Conservation (phyloP, 2,797 vertebrate species). For the Chrysolophus pictus region DNA sequence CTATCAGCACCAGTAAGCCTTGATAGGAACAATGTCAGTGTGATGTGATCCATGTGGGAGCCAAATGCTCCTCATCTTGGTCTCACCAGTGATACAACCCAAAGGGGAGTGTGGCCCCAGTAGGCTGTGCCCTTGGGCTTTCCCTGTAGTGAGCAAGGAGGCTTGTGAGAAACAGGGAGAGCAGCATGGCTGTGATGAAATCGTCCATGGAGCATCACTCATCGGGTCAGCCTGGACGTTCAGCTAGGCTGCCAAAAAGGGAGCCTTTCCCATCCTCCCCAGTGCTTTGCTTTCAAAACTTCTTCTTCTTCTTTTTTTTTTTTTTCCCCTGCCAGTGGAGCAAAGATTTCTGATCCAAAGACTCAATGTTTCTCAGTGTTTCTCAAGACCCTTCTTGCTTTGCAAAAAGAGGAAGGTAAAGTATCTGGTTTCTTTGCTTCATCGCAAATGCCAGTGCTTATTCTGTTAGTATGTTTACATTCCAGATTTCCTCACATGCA, state of each 20-base stretch:
- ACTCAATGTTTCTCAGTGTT: not conserved
- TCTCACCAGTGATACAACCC: not conserved
- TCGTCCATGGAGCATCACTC: not conserved
- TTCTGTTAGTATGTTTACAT: slow-evolving; percentile 21
- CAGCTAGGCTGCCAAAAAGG: not conserved
- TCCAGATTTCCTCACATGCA: not conserved
- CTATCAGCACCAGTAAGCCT: not conserved
- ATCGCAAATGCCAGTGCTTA: slow-evolving; percentile 18
- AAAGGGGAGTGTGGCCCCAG: not conserved
- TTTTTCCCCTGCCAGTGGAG: not conserved
- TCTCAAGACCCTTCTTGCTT: slow-evolving; percentile 23
- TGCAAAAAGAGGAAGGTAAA: not conserved
- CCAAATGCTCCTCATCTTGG: not conserved
- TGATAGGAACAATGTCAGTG: not conserved
- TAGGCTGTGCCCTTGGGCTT: not conserved
- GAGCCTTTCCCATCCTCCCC: not conserved
- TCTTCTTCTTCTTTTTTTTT: not conserved
- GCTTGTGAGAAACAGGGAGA: not conserved
- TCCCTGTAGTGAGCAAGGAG: not conserved
- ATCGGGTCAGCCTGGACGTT: not conserved
- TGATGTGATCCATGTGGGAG: not conserved
- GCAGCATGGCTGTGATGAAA: not conserved
- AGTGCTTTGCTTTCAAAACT: not conserved
- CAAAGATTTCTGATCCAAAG: not conserved
- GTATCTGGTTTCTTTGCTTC: slow-evolving; percentile 34